Percentiles rank a stretch among this genome's conserved stretches.
Evolutionary conservation across 2,888 invertebrate species (phyloP).

Genomic region (Tetropium fuscum): DNA sequence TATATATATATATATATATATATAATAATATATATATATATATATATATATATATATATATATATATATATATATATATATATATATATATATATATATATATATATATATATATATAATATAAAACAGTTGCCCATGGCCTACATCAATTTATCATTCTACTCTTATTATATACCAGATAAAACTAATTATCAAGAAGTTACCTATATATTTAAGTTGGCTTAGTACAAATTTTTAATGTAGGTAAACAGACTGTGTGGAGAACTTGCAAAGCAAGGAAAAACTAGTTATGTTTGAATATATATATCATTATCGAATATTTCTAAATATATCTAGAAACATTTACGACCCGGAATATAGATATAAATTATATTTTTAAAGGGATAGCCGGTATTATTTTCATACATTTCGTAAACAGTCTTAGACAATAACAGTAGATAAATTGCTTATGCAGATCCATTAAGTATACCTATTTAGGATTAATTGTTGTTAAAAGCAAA

Average conservation of each 20-base stretch:
- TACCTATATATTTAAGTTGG: constrained; percentile 24
- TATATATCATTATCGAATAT: constrained; percentile 5
- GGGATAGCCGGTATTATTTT: constrained; percentile 20
- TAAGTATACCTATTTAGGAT: constrained; percentile 14
- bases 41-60: no score
- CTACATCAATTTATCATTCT: no score
- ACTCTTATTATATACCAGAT: constrained; percentile 17
- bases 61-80: no score
- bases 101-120: no score
- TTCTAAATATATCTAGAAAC: constrained; percentile 1
- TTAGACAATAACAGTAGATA: constrained; percentile 17
- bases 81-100: no score
- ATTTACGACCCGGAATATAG: no score
- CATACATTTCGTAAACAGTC: constrained; percentile 20
- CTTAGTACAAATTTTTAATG: constrained; percentile 37
- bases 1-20: no score
- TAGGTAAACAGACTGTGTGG: constrained; percentile 3
- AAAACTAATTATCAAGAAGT: constrained; percentile 16
- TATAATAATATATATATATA: no score
- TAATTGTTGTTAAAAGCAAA: constrained; percentile 21
- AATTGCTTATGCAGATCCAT: constrained; percentile 18
- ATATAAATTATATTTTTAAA: constrained; percentile 22
- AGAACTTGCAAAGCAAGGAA: constrained; percentile 18
- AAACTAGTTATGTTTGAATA: neutral
- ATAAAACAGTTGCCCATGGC: no score